Evolutionary conservation across 2,888 invertebrate species (phyloP).

Genomic region (Cerceris rybyensis): DNA sequence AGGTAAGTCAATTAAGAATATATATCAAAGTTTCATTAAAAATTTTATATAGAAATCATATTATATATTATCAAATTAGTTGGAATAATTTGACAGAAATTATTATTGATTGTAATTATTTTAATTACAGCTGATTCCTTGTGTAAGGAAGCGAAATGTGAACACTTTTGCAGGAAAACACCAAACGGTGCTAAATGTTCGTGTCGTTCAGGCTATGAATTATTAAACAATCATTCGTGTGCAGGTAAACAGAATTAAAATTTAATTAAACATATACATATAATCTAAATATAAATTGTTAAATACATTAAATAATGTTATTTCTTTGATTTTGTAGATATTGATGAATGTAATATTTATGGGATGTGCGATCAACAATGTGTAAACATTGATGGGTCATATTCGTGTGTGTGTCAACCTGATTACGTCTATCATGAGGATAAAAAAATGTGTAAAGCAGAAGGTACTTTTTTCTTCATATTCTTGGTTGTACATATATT

Average conservation of each 20-base stretch:
- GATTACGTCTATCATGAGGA: slow-evolving; percentile 83
- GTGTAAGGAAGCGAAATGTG: slow-evolving; percentile 74
- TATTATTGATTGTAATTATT: neutral
- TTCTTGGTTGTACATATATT: slow-evolving; percentile 2
- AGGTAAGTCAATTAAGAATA: slow-evolving; percentile 45
- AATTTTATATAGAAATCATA: neutral
- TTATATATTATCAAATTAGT: neutral
- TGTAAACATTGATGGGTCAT: slow-evolving; percentile 84
- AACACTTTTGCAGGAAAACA: slow-evolving; percentile 80
- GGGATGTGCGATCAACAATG: slow-evolving; percentile 89
- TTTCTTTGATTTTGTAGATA: slow-evolving; percentile 81
- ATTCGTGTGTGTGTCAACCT: slow-evolving; percentile 86
- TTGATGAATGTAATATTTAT: slow-evolving; percentile 86
- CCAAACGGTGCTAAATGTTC: slow-evolving; percentile 84
- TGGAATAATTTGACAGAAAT: neutral
- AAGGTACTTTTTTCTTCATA: slow-evolving; percentile 66
- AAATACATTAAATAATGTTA: neutral
- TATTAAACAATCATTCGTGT: slow-evolving; percentile 62
- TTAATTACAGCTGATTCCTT: slow-evolving; percentile 47
- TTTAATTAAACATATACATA: neutral
- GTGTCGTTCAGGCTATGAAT: slow-evolving; percentile 82
- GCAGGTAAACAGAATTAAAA: slow-evolving; percentile 53
- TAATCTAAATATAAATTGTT: neutral
- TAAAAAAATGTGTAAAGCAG: slow-evolving; percentile 83
- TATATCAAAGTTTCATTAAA: neutral